Conservation (phyloP, 2,888 invertebrate species). For the Latrodectus hesperus region DNA sequence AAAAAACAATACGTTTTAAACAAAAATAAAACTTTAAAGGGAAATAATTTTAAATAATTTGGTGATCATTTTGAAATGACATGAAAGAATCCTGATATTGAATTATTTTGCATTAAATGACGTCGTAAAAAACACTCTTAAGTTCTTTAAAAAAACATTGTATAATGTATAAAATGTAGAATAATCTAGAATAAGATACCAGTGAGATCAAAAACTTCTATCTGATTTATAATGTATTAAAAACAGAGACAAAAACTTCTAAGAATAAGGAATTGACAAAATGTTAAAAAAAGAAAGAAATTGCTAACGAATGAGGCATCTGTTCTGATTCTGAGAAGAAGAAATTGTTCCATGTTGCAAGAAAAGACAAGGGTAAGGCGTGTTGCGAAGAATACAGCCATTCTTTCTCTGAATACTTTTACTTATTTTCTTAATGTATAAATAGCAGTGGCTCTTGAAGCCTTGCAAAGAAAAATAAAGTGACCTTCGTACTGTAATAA, state of each 20-base stretch:
- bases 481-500: not conserved
- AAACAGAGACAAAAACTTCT: not conserved
- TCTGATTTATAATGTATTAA: too few relatives aligned
- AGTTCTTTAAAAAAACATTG: too few relatives aligned
- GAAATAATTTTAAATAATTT: too few relatives aligned
- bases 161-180: too few relatives aligned
- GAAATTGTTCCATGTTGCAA: not conserved
- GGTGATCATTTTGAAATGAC: too few relatives aligned
- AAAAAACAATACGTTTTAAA: too few relatives aligned
- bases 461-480: not conserved
- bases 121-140: too few relatives aligned
- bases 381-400: not conserved
- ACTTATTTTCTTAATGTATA: not conserved
- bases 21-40: too few relatives aligned
- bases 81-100: too few relatives aligned
- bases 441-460: not conserved
- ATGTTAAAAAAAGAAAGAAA: not conserved
- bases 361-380: not conserved
- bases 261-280: not conserved
- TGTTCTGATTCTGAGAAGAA: not conserved
- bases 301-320: constrained; percentile 1
- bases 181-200: too few relatives aligned
- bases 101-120: too few relatives aligned
- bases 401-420: constrained; percentile 1
- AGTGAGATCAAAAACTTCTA: too few relatives aligned